Evolutionary conservation across 2,113 vertebrate genomes (phyloP), one percentile per base, ranked within the genome.

Genomic region (Anser brachyrhynchus): DNA sequence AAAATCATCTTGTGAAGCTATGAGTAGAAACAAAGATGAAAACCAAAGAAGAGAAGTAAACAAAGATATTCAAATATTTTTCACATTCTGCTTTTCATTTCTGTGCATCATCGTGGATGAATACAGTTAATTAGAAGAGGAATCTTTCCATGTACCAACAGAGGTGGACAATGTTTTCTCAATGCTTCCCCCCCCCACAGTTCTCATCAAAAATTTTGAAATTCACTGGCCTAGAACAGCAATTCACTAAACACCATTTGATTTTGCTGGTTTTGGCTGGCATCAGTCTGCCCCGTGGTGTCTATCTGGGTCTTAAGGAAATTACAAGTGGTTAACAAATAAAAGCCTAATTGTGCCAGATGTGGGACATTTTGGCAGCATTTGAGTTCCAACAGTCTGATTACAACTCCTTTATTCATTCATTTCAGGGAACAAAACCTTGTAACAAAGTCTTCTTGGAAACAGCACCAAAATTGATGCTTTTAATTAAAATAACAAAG

Each of bases 401-500:
- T 92, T 85, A 39, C 0, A 2, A 35, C 59, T 54, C 90, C 51
- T 84, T 85, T 46, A 18, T 87, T 79, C 91, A 77, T 95, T 92
- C 41, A 25, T 91, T 91, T 91, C 74, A 87, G 59, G 80, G 69
- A 92, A 94, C 44, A 64, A 91, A 78, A 20, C 65, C 76, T 84
- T 28, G 4, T 73, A 29, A 86, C 35, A 72, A 70, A 80, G 10
- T 70, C 81, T 92, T 80, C 79, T 89, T 89, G 89, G 93, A 86
- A 95, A 70, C 79, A 14, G 19, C 83, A 59, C 76, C 37, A 49
- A 73, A 92, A 89, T 15, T 3, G 44, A 69, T 46, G 54, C 39
- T 93, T 95, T 90, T 88, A 92, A 95, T 95, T 80, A 52, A 73
- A 59, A 84, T 13, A 66, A 39, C 43, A 82, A 69, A 71, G 44